A percentile compares a stretch with the other conserved stretches of the same genome.
phyloP scores from a whole-genome alignment of 2,113 vertebrate species.

The Hemicordylus capensis region DNA sequence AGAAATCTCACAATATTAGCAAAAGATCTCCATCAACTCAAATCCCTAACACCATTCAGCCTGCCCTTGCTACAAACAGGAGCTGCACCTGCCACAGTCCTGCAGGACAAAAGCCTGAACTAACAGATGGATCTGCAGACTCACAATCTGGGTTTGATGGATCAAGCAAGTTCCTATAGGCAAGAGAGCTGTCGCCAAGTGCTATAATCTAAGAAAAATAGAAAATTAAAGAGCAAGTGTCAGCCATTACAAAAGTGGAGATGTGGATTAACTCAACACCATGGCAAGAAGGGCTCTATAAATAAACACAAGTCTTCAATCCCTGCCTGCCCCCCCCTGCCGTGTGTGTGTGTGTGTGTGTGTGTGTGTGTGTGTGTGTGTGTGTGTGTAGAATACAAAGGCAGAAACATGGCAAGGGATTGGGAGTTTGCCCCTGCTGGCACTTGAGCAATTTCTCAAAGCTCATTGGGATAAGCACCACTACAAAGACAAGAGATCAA shows the following conservation, averaged over 20 bases:
- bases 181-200: background rate
- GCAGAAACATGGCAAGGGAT: background rate
- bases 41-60: background rate
- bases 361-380: too few relatives aligned
- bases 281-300: slow-evolving; percentile 21
- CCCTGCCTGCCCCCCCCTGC: too few relatives aligned
- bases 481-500: background rate
- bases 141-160: background rate
- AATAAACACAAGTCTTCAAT: slow-evolving; percentile 32
- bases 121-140: background rate
- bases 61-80: background rate
- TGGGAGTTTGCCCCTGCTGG: background rate
- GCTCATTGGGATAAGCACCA: background rate
- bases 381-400: background rate
- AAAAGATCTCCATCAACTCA: background rate
- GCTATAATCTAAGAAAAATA: slow-evolving; percentile 21
- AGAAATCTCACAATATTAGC: background rate
- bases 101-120: background rate
- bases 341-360: too few relatives aligned
- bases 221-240: background rate
- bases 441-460: background rate
- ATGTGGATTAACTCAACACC: slow-evolving; percentile 9
- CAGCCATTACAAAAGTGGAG: background rate
- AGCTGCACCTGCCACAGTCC: background rate
- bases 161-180: background rate